These are phyloP conservation scores for Timema podura DNA, from an alignment of 2,888 invertebrate genomes.

Conservation along the genomic window DNA sequence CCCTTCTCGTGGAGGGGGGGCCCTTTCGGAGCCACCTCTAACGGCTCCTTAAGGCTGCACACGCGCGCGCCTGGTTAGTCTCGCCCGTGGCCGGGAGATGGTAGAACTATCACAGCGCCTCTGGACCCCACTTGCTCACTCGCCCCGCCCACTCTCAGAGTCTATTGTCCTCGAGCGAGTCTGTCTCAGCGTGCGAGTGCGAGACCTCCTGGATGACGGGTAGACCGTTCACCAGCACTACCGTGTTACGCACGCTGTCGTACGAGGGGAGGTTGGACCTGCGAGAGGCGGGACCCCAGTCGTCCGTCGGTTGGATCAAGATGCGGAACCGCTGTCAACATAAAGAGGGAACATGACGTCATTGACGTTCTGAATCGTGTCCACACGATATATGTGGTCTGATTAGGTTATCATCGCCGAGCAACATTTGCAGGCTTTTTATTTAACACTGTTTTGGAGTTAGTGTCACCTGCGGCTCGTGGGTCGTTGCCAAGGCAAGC, in stretches of 20 bases:
- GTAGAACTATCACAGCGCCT: too few species aligned
- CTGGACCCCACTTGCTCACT: too few species aligned
- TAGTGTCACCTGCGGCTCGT: too few species aligned
- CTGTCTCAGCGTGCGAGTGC: conserved; percentile 22
- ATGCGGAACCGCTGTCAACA: conserved; percentile 54
- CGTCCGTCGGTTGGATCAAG: conserved; percentile 62
- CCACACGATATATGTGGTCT: neutral
- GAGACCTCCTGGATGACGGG: conserved; percentile 39
- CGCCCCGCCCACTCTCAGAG: conserved; percentile 27
- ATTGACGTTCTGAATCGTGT: conserved; percentile 5
- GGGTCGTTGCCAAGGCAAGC: too few species aligned
- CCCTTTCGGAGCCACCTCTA: too few species aligned
- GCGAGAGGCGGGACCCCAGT: conserved; percentile 62
- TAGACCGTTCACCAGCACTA: conserved; percentile 47
- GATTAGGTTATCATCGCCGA: too few species aligned
- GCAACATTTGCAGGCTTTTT: too few species aligned
- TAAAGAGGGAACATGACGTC: neutral
- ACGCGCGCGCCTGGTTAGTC: too few species aligned
- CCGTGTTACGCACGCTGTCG: conserved; percentile 49
- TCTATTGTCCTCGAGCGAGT: conserved; percentile 30
- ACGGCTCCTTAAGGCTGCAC: too few species aligned
- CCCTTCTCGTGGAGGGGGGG: too few species aligned
- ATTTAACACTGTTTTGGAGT: too few species aligned
- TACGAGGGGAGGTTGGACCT: conserved; percentile 44
- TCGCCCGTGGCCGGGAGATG: too few species aligned